A percentile compares a stretch with the other conserved stretches of the same genome.
phyloP scores from a whole-genome alignment of 2,888 invertebrate genomes.

The Escarpia spicata region DNA sequence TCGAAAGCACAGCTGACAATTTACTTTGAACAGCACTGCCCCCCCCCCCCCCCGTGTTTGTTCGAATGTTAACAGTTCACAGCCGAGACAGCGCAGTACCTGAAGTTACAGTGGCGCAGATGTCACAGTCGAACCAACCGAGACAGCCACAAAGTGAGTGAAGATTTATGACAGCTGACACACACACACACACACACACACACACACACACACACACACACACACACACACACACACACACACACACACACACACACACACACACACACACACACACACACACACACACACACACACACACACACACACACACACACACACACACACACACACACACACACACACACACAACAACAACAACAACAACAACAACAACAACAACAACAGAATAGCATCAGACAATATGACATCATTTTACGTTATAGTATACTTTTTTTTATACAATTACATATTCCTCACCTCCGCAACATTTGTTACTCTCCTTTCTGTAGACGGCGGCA shows the following conservation, averaged over 20 bases:
- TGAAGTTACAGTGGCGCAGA: no score
- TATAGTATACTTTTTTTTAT: background rate
- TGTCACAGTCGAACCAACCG: no score
- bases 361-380: no score
- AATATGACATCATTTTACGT: background rate
- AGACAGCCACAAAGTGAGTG: no score
- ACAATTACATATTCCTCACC: background rate
- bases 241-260: background rate
- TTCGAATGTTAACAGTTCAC: no score
- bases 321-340: background rate
- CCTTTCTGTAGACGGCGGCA: background rate
- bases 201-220: background rate
- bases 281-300: background rate
- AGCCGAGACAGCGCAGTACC: no score
- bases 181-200: background rate
- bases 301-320: background rate
- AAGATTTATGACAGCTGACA: no score
- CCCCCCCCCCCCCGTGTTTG: no score
- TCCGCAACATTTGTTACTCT: background rate
- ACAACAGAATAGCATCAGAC: background rate
- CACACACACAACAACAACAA: no score
- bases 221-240: background rate
- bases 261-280: background rate
- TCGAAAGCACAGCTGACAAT: background rate
- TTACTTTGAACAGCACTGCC: no score